These are phyloP conservation scores for Sebastes steindachneri DNA, from an alignment of 2,797 vertebrate genomes.

Conservation along the genomic window DNA sequence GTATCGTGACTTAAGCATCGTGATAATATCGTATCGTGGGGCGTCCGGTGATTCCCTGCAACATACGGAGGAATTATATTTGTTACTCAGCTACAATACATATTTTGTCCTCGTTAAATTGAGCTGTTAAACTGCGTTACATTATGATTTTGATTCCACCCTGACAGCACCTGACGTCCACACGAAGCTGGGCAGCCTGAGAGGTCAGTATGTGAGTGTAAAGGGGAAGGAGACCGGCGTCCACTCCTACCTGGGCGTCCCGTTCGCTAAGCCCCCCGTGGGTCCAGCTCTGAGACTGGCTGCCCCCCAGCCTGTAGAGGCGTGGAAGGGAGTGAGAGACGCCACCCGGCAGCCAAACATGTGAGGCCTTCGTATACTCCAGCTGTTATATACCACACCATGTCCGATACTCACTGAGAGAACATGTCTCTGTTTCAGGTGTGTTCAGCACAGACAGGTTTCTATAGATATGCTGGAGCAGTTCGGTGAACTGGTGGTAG, in stretches of 20 bases:
- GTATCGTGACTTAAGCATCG: too few relatives aligned
- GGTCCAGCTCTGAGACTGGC: conserved; percentile 76
- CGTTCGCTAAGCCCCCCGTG: conserved; percentile 80
- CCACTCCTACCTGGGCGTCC: conserved; percentile 78
- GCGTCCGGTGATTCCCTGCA: too few relatives aligned
- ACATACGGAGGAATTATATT: not conserved
- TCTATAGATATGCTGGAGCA: accelerated
- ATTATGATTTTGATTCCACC: not conserved
- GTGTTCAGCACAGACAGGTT: conserved; percentile 54
- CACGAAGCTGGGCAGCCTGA: conserved; percentile 73
- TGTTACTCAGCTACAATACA: not conserved
- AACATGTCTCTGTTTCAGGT: conserved; percentile 54
- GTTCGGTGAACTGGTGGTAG: accelerated
- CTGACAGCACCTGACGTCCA: conserved; percentile 62
- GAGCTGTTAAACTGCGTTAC: not conserved
- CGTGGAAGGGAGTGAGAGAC: conserved; percentile 78
- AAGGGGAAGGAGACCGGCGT: conserved; percentile 72
- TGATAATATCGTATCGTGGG: too few relatives aligned
- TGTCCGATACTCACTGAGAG: not conserved
- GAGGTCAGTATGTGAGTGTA: conserved; percentile 68
- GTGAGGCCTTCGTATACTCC: conserved; percentile 48
- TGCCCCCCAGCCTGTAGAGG: conserved; percentile 68
- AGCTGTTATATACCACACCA: not conserved
- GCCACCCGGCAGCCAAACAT: conserved; percentile 75
- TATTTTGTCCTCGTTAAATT: not conserved